A percentile compares a stretch with the other conserved stretches of the same genome.
Conservation (phyloP, 2,888 invertebrate species). For the Hydroisotoma schaefferi region DNA sequence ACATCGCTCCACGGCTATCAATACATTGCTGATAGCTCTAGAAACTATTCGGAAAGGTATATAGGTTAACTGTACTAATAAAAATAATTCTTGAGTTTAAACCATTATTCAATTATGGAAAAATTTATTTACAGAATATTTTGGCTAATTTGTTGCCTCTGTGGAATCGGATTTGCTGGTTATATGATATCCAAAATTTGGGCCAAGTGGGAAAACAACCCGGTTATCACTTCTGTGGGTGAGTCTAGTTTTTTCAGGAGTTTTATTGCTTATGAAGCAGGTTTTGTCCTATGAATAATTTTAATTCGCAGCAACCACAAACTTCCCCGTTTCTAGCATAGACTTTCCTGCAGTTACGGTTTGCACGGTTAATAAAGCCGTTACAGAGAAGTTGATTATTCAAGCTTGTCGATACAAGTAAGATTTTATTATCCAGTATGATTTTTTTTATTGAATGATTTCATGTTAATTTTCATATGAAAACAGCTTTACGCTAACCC, state of each 20-base stretch:
- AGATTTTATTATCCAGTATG: neutral
- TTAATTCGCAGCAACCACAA: conserved; percentile 43
- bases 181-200: conserved; percentile 45
- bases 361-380: conserved; percentile 44
- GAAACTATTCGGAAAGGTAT: conserved; percentile 39
- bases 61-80: no score
- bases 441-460: neutral
- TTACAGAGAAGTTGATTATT: conserved; percentile 33
- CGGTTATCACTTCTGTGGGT: conserved; percentile 43
- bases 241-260: conserved; percentile 44
- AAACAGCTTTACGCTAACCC: conserved; percentile 41
- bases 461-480: no score
- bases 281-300: no score
- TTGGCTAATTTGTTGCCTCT: conserved; percentile 41
- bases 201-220: conserved; percentile 43
- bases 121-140: conserved; percentile 26
- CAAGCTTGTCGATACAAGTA: conserved; percentile 42
- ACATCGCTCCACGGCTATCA: conserved; percentile 44
- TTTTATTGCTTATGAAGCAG: no score
- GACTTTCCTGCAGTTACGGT: conserved; percentile 45
- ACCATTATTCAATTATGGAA: neutral
- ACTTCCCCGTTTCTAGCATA: conserved; percentile 44
- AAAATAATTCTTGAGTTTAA: neutral
- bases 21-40: conserved; percentile 39
- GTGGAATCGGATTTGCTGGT: conserved; percentile 36